phyloP scores from a whole-genome alignment of 2,797 vertebrate genomes.

The Tauraco hartlaubi region DNA sequence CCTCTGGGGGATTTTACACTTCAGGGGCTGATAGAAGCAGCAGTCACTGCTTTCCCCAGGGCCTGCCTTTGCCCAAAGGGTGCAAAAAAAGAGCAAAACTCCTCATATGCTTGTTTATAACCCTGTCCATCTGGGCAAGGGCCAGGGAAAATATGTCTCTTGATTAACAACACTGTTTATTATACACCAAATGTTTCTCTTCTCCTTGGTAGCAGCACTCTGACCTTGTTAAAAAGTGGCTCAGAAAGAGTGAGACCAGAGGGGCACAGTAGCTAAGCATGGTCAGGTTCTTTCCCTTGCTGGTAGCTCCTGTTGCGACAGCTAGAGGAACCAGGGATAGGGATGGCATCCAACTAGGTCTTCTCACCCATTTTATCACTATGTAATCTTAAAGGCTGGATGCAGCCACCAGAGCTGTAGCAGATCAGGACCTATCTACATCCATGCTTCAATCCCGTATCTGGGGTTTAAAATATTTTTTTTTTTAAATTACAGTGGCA shows the following conservation, averaged over 20 bases:
- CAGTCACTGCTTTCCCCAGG: not conserved
- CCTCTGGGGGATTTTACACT: not conserved
- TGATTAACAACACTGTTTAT: not conserved
- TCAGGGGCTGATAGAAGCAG: not conserved
- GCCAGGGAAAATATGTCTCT: not conserved
- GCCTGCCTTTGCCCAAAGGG: not conserved
- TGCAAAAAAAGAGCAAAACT: not conserved
- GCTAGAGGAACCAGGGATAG: not conserved
- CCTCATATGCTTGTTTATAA: not conserved
- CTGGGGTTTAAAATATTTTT: not conserved
- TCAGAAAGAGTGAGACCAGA: not conserved
- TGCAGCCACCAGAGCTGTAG: not conserved
- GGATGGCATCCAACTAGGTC: not conserved
- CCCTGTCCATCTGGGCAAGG: not conserved
- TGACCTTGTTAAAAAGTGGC: not conserved
- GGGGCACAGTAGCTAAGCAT: not conserved
- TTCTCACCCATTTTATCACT: not conserved
- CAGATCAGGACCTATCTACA: not conserved
- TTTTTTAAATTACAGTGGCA: not conserved
- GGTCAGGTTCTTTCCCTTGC: not conserved
- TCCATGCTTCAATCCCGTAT: not conserved
- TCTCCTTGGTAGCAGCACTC: not conserved
- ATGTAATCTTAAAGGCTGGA: not conserved
- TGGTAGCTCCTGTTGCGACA: not conserved
- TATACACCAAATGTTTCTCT: not conserved